A percentile compares a stretch with the other conserved stretches of the same genome.
phyloP scores from a whole-genome alignment of 2,113 vertebrate genomes.

The Nerophis lumbriciformis region DNA sequence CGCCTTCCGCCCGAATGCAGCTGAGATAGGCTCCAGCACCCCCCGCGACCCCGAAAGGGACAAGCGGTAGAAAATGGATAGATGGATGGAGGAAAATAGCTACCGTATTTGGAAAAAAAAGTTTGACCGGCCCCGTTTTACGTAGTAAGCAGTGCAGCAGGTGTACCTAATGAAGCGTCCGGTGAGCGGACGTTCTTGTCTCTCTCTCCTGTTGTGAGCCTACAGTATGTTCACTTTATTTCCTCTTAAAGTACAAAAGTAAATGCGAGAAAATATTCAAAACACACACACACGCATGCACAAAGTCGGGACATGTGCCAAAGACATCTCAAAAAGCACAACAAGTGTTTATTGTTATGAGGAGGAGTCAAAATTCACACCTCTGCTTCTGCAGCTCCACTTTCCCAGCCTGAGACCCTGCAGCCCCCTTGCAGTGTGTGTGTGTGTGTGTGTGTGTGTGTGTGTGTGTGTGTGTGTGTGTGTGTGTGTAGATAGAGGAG shows the following conservation, averaged over 20 bases:
- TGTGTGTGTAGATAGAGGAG: conserved; percentile 27
- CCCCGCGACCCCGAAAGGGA: no score
- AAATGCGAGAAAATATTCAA: conserved; percentile 1
- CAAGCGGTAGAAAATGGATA: no score
- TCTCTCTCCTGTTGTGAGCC: not conserved
- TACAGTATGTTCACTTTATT: not conserved
- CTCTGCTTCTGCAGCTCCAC: conserved; percentile 57
- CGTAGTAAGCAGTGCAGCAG: no score
- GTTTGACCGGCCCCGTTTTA: no score
- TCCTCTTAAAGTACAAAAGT: conserved; percentile 1
- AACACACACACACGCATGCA: conserved; percentile 1
- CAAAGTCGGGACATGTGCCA: conserved; percentile 43
- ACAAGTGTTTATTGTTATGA: conserved; percentile 67
- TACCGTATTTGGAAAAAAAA: no score
- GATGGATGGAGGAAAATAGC: no score
- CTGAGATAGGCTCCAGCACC: no score
- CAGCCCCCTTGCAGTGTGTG: conserved; percentile 9
- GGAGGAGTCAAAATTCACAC: conserved; percentile 80
- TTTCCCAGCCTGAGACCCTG: conserved; percentile 64
- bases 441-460: conserved; percentile 8
- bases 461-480: not conserved
- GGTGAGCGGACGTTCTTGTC: not conserved
- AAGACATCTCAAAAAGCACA: conserved; percentile 48
- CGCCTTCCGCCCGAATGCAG: no score
- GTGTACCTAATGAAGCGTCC: not conserved